Evolutionary conservation across 2,888 invertebrate species (phyloP), one percentile per base, ranked within the genome.

Genomic region (Caenorhabditis zanzibari): DNA sequence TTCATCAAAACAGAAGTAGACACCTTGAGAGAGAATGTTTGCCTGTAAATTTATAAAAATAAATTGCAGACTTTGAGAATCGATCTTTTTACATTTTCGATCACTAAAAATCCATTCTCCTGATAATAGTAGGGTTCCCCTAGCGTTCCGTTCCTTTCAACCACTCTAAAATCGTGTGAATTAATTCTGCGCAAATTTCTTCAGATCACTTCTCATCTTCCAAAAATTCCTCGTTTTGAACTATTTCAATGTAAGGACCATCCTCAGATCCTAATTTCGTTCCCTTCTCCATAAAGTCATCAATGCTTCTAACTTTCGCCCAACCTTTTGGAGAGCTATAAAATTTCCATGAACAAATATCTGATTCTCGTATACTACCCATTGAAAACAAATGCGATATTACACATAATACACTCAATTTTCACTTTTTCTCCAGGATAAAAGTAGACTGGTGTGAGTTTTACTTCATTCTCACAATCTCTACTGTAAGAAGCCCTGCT

Each of bases 1-100:
- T 24, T 69, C 54, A 19, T 81, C 81, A 26, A 63, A 69, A 32
- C 81, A 81, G 38, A 81, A 81, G 41, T 75, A 81, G 35, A 71
- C 75, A 12, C 81, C 81, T 58, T 74, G 69, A 12, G 81, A 75
- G 2, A n/a, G 35, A 6, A 41, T 35, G 24, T 74, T 69, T 0
- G 75, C 63, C 81, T 81, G 32, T 38, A 74, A 77, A 16, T n/a
- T 35, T 24, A 2, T 4, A 5, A 16, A n/a, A 41, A 14, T 6
- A 16, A n/a, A 41, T 5, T 6, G 5, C n/a, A 16, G 2, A 6
- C 32, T n/a, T 38, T 49, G 35, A 24, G 16, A 9, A 47, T 26
- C 4, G 16, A 19, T 5, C 22, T 26, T 12, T 32, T n/a, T 24
- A 81, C 81, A 12, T 81, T 49, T 26, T 75, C 61, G 16, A 81